phyloP scores from a whole-genome alignment of 2,797 vertebrate species.

The Tachyglossus aculeatus region DNA sequence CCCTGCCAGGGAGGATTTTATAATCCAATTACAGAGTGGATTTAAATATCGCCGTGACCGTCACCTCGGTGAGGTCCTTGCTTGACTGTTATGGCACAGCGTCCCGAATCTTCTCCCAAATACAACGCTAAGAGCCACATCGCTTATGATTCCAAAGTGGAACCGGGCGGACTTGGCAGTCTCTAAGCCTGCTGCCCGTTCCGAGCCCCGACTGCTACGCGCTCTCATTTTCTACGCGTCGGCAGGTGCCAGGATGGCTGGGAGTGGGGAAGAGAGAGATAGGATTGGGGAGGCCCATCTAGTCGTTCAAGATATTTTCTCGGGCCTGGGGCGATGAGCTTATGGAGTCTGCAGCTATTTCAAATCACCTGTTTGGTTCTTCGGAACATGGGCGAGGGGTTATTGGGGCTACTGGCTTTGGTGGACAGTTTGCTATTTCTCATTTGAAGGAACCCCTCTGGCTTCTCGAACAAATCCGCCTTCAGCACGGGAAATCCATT shows the following conservation, averaged over 20 bases:
- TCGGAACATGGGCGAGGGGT: slow-evolving; percentile 93
- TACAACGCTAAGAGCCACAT: too few relatives aligned
- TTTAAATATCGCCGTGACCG: too few relatives aligned
- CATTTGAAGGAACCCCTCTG: slow-evolving; percentile 79
- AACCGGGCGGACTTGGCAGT: neutral
- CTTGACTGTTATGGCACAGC: too few relatives aligned
- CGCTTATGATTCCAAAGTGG: too few relatives aligned
- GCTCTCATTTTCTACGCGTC: neutral
- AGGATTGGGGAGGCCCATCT: too few relatives aligned
- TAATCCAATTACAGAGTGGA: too few relatives aligned
- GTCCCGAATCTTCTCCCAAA: too few relatives aligned
- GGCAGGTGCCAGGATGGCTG: neutral
- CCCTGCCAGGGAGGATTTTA: too few relatives aligned
- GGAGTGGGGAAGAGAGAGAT: neutral
- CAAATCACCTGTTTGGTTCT: slow-evolving; percentile 94
- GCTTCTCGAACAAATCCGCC: slow-evolving; percentile 87
- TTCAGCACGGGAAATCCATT: slow-evolving; percentile 92
- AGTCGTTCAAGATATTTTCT: too few relatives aligned
- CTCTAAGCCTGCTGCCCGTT: neutral
- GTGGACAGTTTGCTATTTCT: slow-evolving; percentile 77
- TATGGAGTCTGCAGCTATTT: neutral
- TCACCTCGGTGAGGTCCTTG: too few relatives aligned
- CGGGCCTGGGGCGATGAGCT: too few relatives aligned
- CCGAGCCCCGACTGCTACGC: neutral
- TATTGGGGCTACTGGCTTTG: slow-evolving; percentile 90